Evolutionary conservation across 2,888 invertebrate species (phyloP).

Genomic region (Drymonia ruficornis): DNA sequence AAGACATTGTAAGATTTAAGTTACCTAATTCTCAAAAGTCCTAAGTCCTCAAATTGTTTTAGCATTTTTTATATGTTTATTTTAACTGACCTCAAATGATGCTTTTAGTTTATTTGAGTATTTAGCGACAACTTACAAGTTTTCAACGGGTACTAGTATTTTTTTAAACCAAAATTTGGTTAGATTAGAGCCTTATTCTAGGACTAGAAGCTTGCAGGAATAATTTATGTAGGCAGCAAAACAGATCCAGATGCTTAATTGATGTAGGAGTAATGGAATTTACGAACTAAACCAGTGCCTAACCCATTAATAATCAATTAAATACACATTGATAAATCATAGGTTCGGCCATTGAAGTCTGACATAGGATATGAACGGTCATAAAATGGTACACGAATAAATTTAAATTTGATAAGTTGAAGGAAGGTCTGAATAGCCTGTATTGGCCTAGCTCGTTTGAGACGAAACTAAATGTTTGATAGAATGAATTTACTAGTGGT

Average conservation of each 20-base stretch:
- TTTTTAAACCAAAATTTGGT: background rate
- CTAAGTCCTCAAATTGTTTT: no score
- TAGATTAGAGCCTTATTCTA: background rate
- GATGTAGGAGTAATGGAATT: constrained; percentile 34
- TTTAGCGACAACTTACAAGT: no score
- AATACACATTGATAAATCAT: constrained; percentile 66
- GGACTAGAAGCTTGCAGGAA: background rate
- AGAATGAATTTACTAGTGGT: no score
- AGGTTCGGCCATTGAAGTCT: constrained; percentile 49
- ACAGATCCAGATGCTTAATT: constrained; percentile 15
- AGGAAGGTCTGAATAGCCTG: background rate
- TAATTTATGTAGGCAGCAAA: background rate
- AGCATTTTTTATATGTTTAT: no score
- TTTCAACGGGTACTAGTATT: no score
- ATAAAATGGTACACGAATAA: constrained; percentile 69
- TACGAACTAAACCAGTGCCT: constrained; percentile 41
- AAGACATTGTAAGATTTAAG: no score
- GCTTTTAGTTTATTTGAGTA: no score
- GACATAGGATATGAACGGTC: constrained; percentile 57
- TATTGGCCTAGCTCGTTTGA: no score
- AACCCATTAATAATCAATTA: constrained; percentile 62
- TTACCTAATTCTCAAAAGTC: no score
- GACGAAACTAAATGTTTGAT: background rate
- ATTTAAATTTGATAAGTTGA: constrained; percentile 42
- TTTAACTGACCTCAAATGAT: no score